These are phyloP conservation scores for Phoenicopterus ruber DNA, from an alignment of 2,113 vertebrate species.

Conservation along the genomic window DNA sequence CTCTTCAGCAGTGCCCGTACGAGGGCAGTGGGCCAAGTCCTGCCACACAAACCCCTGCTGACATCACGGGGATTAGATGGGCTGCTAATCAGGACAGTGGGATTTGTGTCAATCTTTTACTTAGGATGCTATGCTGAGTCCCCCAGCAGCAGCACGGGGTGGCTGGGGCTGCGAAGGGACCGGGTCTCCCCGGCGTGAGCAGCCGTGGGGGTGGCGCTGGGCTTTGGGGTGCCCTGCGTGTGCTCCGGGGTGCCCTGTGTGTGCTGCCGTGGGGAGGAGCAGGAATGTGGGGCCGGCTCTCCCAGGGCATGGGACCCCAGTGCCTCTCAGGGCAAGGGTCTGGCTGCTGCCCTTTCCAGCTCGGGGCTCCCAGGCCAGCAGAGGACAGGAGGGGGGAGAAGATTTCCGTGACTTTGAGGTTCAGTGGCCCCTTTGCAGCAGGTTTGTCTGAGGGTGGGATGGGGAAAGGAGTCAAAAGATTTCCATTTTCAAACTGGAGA, in stretches of 20 bases:
- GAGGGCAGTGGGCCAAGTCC: background rate
- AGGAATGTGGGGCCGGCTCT: background rate
- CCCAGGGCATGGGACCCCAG: rapidly evolving
- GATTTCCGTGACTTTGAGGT: background rate
- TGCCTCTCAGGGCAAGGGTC: background rate
- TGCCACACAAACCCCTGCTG: background rate
- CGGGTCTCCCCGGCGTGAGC: rapidly evolving
- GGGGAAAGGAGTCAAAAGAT: background rate
- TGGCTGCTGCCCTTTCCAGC: background rate
- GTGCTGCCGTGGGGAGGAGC: background rate
- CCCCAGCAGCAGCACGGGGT: background rate
- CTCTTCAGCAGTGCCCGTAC: rapidly evolving
- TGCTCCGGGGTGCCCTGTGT: background rate
- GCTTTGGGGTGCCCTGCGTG: background rate
- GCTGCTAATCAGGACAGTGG: background rate
- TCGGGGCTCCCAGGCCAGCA: background rate
- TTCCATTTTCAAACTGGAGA: background rate
- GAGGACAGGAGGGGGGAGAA: background rate
- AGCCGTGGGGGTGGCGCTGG: background rate
- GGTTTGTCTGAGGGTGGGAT: background rate
- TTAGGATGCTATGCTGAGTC: background rate
- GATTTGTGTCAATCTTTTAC: background rate
- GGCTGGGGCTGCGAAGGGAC: background rate
- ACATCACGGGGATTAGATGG: background rate
- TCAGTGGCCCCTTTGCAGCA: background rate